Conservation (phyloP, 2,888 invertebrate species). For the Catocala nupta region DNA sequence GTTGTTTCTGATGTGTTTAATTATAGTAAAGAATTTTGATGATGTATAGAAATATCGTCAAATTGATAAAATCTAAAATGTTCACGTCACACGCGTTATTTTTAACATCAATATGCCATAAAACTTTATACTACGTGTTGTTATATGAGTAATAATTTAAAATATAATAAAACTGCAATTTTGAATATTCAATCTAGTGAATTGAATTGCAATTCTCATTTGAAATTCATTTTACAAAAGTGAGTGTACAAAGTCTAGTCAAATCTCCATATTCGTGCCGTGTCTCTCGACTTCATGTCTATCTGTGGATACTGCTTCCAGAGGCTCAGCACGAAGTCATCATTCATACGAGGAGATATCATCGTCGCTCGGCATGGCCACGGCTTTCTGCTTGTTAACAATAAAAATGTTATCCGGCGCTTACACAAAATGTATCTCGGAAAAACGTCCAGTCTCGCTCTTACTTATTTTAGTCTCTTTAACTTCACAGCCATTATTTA, state of each 20-base stretch:
- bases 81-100: conserved; percentile 12
- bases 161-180: conserved; percentile 27
- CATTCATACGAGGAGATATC: conserved; percentile 86
- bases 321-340: conserved; percentile 86
- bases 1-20: conserved; percentile 37
- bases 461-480: conserved; percentile 61
- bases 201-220: conserved; percentile 46
- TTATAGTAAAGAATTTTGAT: conserved; percentile 35
- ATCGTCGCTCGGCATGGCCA: conserved; percentile 83
- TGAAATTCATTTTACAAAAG: conserved; percentile 49
- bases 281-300: conserved; percentile 76
- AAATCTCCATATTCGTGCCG: conserved; percentile 82
- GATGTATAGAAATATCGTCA: conserved; percentile 27
- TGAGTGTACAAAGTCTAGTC: conserved; percentile 41
- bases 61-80: conserved; percentile 10
- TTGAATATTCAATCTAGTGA: conserved; percentile 41
- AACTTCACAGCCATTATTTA: conserved; percentile 43
- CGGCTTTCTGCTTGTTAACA: conserved; percentile 84
- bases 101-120: neutral
- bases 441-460: conserved; percentile 66
- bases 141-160: conserved; percentile 15
- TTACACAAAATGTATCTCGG: conserved; percentile 81
- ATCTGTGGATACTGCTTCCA: conserved; percentile 76
- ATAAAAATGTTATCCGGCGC: conserved; percentile 85
- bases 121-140: neutral